Percentiles rank a stretch among this genome's conserved stretches.
phyloP scores from a whole-genome alignment of 1,140 invertebrate species.

The Leptopilina clavipes region DNA sequence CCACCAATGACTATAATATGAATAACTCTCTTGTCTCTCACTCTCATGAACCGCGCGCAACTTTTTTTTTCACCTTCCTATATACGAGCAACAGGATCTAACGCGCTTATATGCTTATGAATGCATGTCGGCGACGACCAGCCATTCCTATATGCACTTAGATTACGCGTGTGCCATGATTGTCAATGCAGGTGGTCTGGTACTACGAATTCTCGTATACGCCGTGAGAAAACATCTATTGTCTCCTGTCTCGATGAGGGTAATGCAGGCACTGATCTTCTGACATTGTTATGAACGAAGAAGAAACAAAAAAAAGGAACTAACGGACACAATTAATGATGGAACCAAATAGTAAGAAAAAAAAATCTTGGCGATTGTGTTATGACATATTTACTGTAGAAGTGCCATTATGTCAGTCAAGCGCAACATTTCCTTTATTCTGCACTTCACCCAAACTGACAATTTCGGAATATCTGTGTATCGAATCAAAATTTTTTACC shows the following conservation, averaged over 20 bases:
- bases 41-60: conserved; percentile 12
- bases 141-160: conserved; percentile 23
- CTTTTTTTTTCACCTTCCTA: conserved; percentile 28
- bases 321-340: not conserved
- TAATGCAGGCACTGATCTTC: conserved; percentile 35
- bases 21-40: not conserved
- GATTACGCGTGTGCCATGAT: conserved; percentile 25
- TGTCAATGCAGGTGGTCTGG: conserved; percentile 55
- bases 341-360: not conserved
- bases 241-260: conserved; percentile 14
- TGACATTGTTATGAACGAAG: conserved; percentile 46
- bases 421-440: no score
- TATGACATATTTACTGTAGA: no score
- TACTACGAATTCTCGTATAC: conserved; percentile 50
- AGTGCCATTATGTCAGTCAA: no score
- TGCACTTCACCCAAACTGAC: no score
- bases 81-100: conserved; percentile 39
- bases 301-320: conserved; percentile 21
- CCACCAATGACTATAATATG: not conserved
- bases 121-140: conserved; percentile 3
- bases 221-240: conserved; percentile 15
- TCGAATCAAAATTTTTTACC: no score
- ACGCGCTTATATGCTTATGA: conserved; percentile 32
- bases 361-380: no score
- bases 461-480: no score